Evolutionary conservation across 1,140 invertebrate species (phyloP).

Genomic region (Muscidifurax raptorellus): DNA sequence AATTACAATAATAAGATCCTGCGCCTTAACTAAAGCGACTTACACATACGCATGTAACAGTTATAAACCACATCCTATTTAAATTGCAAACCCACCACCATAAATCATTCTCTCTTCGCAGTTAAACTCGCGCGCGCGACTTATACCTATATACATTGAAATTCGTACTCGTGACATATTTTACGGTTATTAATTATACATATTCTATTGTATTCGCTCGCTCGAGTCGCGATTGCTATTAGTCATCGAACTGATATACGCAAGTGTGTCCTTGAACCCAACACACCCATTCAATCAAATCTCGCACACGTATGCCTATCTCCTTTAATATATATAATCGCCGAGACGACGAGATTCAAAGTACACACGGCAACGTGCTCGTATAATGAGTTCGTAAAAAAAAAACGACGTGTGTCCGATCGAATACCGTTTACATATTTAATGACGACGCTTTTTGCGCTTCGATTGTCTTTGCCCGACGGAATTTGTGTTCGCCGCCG

Average conservation of each 20-base stretch:
- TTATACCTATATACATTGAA: not conserved
- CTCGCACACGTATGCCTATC: too few relatives aligned
- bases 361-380: too few relatives aligned
- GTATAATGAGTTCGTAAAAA: conserved; percentile 1
- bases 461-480: not conserved
- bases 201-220: not conserved
- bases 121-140: not conserved
- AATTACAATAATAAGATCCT: too few relatives aligned
- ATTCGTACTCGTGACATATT: not conserved
- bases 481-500: not conserved
- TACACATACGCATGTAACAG: not conserved
- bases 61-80: not conserved
- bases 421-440: conserved; percentile 41
- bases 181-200: not conserved
- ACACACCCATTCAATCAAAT: too few relatives aligned
- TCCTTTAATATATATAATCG: too few relatives aligned
- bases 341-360: too few relatives aligned
- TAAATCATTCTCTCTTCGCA: not conserved
- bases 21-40: too few relatives aligned
- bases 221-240: too few relatives aligned
- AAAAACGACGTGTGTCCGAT: not conserved
- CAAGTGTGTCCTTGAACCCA: not conserved
- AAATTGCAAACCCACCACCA: not conserved
- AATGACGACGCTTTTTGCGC: conserved; percentile 8
- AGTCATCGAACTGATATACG: too few relatives aligned